Percentiles rank a stretch among this genome's conserved stretches.
Evolutionary conservation across 2,113 vertebrate species (phyloP).

Genomic region (Centropus bengalensis): DNA sequence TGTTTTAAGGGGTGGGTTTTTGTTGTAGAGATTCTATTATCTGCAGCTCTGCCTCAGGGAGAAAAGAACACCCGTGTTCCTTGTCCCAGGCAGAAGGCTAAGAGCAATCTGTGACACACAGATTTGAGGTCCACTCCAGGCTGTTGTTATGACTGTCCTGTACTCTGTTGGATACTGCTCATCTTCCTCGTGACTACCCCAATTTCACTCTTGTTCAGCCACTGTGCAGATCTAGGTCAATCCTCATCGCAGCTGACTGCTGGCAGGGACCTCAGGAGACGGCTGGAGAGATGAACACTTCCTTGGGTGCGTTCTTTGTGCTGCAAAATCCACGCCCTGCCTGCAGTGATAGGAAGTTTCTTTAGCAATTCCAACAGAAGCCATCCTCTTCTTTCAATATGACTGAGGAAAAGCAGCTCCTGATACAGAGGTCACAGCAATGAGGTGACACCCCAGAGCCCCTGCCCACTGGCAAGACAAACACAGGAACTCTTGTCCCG

Average conservation of each 20-base stretch:
- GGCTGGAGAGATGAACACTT: neutral
- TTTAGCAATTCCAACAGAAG: neutral
- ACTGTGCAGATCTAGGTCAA: neutral
- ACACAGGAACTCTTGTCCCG: slow-evolving; percentile 12
- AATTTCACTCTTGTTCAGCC: neutral
- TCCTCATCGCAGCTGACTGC: neutral
- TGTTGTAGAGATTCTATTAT: neutral
- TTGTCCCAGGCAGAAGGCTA: neutral
- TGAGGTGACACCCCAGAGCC: neutral
- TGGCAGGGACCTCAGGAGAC: neutral
- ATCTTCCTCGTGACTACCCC: neutral
- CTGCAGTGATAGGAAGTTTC: neutral
- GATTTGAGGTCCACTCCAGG: neutral
- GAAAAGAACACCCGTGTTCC: neutral
- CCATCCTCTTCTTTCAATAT: neutral
- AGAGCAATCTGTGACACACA: neutral
- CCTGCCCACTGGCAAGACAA: neutral
- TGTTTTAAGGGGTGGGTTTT: neutral
- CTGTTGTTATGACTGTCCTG: neutral
- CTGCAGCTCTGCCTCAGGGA: neutral
- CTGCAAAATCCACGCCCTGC: neutral
- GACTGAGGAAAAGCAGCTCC: neutral
- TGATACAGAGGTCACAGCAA: neutral
- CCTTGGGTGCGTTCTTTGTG: neutral
- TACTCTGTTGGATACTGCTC: neutral